Conservation (phyloP, 2,888 invertebrate genomes). For the Oasisia sp. region DNA sequence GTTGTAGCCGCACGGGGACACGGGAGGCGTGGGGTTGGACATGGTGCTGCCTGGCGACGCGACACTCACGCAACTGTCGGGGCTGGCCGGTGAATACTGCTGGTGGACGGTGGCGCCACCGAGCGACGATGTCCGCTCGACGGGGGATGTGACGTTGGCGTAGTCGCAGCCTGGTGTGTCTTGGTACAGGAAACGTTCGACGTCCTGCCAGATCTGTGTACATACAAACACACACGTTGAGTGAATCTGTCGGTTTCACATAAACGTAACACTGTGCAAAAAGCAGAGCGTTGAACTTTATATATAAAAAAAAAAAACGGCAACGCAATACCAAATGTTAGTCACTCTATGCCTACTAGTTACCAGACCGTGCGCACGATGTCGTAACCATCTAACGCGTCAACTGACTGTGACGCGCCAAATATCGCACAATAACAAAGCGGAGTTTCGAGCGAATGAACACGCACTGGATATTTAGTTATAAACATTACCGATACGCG, state of each 20-base stretch:
- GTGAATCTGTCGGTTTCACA: neutral
- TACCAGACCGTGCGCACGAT: neutral
- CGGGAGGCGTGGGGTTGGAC: conserved; percentile 30
- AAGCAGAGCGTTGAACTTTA: too few species aligned
- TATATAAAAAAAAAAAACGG: too few species aligned
- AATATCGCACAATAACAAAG: neutral
- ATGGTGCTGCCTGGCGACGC: conserved; percentile 24
- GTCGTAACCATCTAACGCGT: too few species aligned
- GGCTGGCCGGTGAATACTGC: neutral
- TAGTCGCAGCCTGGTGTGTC: neutral
- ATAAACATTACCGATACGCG: neutral
- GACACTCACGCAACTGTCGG: neutral
- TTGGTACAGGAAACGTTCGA: neutral
- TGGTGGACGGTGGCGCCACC: neutral
- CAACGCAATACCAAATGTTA: neutral
- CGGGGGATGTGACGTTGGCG: conserved; percentile 17
- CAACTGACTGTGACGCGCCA: neutral
- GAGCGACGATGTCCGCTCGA: neutral
- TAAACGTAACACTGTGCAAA: neutral
- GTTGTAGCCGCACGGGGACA: conserved; percentile 28
- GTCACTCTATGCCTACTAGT: neutral
- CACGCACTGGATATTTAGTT: neutral
- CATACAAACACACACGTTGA: neutral
- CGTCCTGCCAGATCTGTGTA: neutral
- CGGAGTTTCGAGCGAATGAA: too few species aligned